Conservation (phyloP, 2,113 vertebrate genomes). For the Bujurquina vittata region DNA sequence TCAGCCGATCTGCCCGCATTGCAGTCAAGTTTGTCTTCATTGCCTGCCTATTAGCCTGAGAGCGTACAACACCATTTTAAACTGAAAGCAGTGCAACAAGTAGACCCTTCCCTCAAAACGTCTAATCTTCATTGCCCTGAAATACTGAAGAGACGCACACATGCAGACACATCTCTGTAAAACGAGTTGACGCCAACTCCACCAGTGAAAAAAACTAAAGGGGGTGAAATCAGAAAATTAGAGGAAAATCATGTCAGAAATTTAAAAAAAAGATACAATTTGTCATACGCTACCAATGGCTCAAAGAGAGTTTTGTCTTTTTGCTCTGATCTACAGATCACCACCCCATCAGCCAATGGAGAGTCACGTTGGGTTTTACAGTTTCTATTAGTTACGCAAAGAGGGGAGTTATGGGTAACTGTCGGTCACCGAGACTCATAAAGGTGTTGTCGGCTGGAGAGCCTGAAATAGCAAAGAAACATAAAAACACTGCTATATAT, state of each 20-base stretch:
- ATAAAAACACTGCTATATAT: too few species aligned
- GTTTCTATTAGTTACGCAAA: neutral
- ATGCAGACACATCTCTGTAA: neutral
- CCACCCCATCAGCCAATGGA: slow-evolving; percentile 35
- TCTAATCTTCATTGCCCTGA: neutral
- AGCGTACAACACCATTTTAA: neutral
- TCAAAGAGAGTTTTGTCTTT: slow-evolving; percentile 27
- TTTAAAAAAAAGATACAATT: slow-evolving; percentile 2
- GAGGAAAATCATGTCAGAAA: slow-evolving; percentile 9
- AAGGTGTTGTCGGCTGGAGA: too few species aligned
- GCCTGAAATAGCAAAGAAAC: neutral
- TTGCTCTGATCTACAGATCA: slow-evolving; percentile 21
- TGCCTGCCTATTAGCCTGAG: neutral
- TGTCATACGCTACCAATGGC: neutral
- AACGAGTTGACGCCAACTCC: neutral
- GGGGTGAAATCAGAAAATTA: slow-evolving; percentile 22
- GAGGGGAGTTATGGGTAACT: neutral
- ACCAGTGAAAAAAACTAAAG: neutral
- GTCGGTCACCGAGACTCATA: neutral
- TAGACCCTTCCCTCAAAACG: neutral
- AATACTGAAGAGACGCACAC: neutral
- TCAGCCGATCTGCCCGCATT: neutral
- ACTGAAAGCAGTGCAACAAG: slow-evolving; percentile 12
- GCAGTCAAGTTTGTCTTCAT: neutral
- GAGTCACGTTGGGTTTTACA: neutral